Conservation (phyloP, 92 coral and sea anemone genomes). For the Porites rus region DNA sequence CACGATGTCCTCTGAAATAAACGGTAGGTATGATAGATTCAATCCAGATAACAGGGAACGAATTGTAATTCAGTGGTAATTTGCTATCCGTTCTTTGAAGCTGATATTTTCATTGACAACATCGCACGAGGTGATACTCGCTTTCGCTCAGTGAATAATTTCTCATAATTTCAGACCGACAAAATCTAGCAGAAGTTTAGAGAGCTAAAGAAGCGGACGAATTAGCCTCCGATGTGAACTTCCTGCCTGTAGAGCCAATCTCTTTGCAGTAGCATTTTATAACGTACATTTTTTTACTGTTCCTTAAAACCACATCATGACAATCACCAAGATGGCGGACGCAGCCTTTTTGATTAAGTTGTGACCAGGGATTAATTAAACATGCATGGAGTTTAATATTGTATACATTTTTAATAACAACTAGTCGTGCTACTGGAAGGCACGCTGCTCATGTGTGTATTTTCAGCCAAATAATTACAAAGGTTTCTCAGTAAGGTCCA, state of each 20-base stretch:
- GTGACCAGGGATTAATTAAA: slow-evolving; percentile 71
- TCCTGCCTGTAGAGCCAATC: neutral
- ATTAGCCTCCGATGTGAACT: neutral
- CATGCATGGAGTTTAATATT: slow-evolving; percentile 74
- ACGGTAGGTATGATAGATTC: slow-evolving; percentile 25
- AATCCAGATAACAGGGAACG: slow-evolving; percentile 18
- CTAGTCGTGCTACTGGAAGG: slow-evolving; percentile 33
- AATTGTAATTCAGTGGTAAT: slow-evolving; percentile 22
- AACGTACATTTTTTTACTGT: neutral
- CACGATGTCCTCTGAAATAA: slow-evolving; percentile 47
- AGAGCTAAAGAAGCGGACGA: neutral
- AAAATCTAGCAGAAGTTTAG: neutral
- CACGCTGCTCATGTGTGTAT: slow-evolving; percentile 37
- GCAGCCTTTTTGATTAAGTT: slow-evolving; percentile 67
- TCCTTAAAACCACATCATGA: slow-evolving; percentile 27
- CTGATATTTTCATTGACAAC: slow-evolving; percentile 36
- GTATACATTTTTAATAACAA: slow-evolving; percentile 66
- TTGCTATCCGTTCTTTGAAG: slow-evolving; percentile 42
- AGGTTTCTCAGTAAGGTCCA: neutral
- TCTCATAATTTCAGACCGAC: neutral
- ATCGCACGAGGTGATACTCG: slow-evolving; percentile 10
- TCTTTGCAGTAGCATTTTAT: neutral
- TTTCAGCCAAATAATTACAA: slow-evolving; percentile 29
- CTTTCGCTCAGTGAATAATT: slow-evolving; percentile 10
- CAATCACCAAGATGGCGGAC: slow-evolving; percentile 56